phyloP scores from a whole-genome alignment of 2,113 vertebrate species.

The Puntigrus tetrazona region DNA sequence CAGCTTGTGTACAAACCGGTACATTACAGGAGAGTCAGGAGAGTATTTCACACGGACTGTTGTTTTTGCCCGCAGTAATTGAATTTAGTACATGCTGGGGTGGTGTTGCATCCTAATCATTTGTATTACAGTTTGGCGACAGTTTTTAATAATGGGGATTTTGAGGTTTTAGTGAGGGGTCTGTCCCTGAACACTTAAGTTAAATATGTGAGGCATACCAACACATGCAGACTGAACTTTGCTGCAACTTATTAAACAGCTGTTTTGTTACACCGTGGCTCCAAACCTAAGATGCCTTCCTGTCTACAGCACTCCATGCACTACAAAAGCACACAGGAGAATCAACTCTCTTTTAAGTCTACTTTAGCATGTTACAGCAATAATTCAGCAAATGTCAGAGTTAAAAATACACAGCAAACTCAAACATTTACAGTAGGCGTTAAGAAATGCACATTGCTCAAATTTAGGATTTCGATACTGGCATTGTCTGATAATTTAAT shows the following conservation, averaged over 20 bases:
- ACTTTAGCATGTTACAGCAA: not conserved
- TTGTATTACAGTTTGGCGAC: not conserved
- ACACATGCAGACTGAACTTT: not conserved
- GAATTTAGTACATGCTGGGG: not conserved
- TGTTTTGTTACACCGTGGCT: not conserved
- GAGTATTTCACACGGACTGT: not conserved
- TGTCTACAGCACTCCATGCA: not conserved
- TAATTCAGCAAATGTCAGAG: not conserved
- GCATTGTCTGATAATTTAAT: conserved; percentile 5
- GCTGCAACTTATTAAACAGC: not conserved
- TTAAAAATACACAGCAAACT: too few species aligned
- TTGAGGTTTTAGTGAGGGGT: not conserved
- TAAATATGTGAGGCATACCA: not conserved
- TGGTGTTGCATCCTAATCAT: not conserved
- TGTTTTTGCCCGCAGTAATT: not conserved
- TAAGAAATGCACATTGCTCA: not conserved
- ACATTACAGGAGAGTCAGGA: not conserved
- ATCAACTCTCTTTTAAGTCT: not conserved
- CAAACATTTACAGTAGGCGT: not conserved
- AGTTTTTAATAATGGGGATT: not conserved
- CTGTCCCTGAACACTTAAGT: not conserved
- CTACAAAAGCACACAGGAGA: not conserved
- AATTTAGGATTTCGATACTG: not conserved
- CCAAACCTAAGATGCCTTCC: not conserved
- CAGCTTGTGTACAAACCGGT: not conserved